A percentile compares a stretch with the other conserved stretches of the same genome.
Conservation (phyloP, 2,113 vertebrate genomes). For the Chaetodon trifascialis region DNA sequence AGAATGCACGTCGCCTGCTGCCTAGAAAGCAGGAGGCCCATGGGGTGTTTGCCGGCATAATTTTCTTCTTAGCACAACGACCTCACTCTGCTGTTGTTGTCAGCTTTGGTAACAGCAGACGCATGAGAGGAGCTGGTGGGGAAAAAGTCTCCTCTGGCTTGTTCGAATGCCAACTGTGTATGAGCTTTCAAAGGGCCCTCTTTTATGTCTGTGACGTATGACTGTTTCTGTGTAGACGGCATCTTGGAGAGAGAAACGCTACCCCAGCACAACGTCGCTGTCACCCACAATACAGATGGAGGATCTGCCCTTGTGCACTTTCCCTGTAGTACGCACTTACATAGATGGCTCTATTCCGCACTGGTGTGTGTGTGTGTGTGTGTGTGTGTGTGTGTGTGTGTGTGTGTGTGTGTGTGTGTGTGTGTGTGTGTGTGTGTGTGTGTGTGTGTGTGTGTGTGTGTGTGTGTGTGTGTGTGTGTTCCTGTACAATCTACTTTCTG, state of each 20-base stretch:
- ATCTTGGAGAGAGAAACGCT: conserved; percentile 64
- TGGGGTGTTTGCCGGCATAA: conserved; percentile 72
- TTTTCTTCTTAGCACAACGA: conserved; percentile 77
- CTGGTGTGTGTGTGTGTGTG: conserved; percentile 49
- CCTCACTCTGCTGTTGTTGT: conserved; percentile 75
- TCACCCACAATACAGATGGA: conserved; percentile 78
- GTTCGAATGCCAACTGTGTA: conserved; percentile 62
- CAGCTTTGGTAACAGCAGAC: conserved; percentile 76
- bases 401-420: conserved; percentile 60
- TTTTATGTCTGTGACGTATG: conserved; percentile 69
- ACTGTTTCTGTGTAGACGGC: conserved; percentile 66
- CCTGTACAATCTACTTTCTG: conserved; percentile 50
- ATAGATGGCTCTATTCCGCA: conserved; percentile 68
- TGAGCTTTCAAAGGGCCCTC: conserved; percentile 61
- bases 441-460: conserved; percentile 38
- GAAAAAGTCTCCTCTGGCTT: conserved; percentile 65
- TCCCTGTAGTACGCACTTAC: conserved; percentile 71
- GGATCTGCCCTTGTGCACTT: conserved; percentile 77
- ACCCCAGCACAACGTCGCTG: conserved; percentile 62
- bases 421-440: conserved; percentile 33
- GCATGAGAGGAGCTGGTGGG: conserved; percentile 59
- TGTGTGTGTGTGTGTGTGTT: conserved; percentile 43
- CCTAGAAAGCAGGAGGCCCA: conserved; percentile 54
- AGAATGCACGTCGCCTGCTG: conserved; percentile 40
- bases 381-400: conserved; percentile 7